Conservation (phyloP, 2,797 vertebrate genomes). For the Acanthurus tractus region DNA sequence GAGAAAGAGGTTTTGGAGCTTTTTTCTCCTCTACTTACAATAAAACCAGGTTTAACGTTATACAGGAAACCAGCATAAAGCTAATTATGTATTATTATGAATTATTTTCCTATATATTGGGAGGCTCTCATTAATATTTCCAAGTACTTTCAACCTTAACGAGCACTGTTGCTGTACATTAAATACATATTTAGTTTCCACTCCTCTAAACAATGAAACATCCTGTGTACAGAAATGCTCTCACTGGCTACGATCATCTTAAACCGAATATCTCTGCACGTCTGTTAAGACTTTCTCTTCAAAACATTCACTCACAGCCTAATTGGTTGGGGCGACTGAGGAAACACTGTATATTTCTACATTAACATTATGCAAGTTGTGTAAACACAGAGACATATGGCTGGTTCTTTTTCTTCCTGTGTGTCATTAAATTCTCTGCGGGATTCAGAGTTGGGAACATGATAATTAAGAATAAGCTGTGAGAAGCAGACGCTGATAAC, state of each 20-base stretch:
- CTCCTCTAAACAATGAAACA: neutral
- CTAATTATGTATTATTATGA: neutral
- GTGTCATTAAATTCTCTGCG: conserved; percentile 65
- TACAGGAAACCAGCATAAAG: neutral
- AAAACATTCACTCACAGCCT: conserved; percentile 8
- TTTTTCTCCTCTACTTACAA: neutral
- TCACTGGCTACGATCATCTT: neutral
- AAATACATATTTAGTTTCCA: conserved; percentile 5
- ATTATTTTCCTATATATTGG: no score
- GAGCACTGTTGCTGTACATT: neutral
- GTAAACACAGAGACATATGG: conserved; percentile 57
- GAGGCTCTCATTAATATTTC: neutral
- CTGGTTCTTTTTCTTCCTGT: conserved; percentile 29
- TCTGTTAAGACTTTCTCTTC: neutral
- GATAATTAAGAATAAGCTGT: conserved; percentile 68
- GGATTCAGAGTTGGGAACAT: conserved; percentile 39
- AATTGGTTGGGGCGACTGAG: conserved; percentile 3
- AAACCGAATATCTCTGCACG: neutral
- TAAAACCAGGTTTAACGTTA: neutral
- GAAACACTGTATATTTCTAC: neutral
- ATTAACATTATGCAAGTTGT: conserved; percentile 33
- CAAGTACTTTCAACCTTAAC: neutral
- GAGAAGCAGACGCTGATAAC: conserved; percentile 54
- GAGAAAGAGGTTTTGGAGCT: no score
- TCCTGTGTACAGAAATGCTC: neutral